These are phyloP conservation scores for Tenualosa ilisha DNA, from an alignment of 2,797 vertebrate genomes.

Conservation along the genomic window DNA sequence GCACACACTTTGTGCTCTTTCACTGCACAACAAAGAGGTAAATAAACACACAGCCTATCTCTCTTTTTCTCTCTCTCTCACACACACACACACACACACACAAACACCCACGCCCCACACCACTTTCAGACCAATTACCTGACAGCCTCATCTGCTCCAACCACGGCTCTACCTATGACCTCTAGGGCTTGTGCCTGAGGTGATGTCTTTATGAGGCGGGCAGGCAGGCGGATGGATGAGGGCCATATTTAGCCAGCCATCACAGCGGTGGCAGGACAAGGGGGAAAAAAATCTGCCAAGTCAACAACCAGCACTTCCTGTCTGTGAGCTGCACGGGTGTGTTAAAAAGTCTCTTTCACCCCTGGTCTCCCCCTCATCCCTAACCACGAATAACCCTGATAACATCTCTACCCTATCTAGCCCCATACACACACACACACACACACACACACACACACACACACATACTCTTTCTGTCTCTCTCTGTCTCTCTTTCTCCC, in stretches of 20 bases:
- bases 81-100: slow-evolving; percentile 8
- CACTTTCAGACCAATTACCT: slow-evolving; percentile 88
- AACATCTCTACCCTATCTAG: slow-evolving; percentile 71
- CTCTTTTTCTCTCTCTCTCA: neutral
- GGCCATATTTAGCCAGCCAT: slow-evolving; percentile 69
- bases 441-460: too few relatives aligned
- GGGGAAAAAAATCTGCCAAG: slow-evolving; percentile 69
- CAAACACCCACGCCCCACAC: slow-evolving; percentile 62
- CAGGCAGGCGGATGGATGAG: slow-evolving; percentile 68
- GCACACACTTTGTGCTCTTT: slow-evolving; percentile 84
- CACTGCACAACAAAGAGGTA: slow-evolving; percentile 85
- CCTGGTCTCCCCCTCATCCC: neutral
- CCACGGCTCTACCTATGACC: slow-evolving; percentile 72
- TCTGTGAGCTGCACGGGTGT: slow-evolving; percentile 81
- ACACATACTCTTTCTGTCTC: neutral
- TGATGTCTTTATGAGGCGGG: slow-evolving; percentile 72
- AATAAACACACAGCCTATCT: slow-evolving; percentile 72
- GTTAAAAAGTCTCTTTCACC: slow-evolving; percentile 61
- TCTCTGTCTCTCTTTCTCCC: neutral
- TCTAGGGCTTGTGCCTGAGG: slow-evolving; percentile 71
- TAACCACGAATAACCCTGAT: neutral
- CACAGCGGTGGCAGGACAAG: slow-evolving; percentile 62
- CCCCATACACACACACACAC: slow-evolving; percentile 31
- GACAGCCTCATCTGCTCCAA: slow-evolving; percentile 67
- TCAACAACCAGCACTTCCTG: slow-evolving; percentile 86